These are phyloP conservation scores for Diachasma alloeum DNA, from an alignment of 1,140 invertebrate species.

Conservation along the genomic window DNA sequence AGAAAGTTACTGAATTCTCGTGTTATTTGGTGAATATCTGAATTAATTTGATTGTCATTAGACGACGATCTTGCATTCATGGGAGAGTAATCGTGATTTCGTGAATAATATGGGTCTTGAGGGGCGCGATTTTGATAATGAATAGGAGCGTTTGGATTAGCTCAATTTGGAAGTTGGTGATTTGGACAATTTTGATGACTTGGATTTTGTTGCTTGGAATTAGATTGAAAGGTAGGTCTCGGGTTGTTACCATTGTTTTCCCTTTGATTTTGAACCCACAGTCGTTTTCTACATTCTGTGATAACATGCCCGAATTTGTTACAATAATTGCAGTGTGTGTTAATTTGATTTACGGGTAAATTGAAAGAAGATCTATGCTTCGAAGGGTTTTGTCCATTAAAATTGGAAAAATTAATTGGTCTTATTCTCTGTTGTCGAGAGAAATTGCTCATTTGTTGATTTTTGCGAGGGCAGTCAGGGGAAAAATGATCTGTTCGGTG, in stretches of 20 bases:
- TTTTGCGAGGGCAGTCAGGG: not conserved
- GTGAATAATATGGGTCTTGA: not conserved
- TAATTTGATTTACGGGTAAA: not conserved
- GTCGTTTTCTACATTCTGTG: constrained; percentile 2
- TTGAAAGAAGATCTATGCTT: not conserved
- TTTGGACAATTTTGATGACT: not conserved
- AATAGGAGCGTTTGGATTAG: not conserved
- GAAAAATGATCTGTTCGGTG: not conserved
- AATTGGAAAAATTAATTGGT: not conserved
- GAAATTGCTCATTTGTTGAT: not conserved
- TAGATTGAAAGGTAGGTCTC: not conserved
- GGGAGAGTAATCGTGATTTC: not conserved
- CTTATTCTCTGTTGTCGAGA: not conserved
- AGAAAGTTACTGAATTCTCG: no score
- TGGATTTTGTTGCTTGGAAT: not conserved
- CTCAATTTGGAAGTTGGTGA: not conserved
- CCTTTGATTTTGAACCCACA: not conserved
- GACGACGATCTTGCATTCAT: not conserved
- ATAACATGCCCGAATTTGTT: not conserved
- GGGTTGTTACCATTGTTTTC: not conserved
- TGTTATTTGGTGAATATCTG: no score
- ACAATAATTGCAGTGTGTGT: not conserved
- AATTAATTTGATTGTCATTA: no score
- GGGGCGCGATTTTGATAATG: not conserved
- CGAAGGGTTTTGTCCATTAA: not conserved